Evolutionary conservation across 1,140 invertebrate species (phyloP), one percentile per base, ranked within the genome.

Genomic region (Lordiphosa clarofinis): DNA sequence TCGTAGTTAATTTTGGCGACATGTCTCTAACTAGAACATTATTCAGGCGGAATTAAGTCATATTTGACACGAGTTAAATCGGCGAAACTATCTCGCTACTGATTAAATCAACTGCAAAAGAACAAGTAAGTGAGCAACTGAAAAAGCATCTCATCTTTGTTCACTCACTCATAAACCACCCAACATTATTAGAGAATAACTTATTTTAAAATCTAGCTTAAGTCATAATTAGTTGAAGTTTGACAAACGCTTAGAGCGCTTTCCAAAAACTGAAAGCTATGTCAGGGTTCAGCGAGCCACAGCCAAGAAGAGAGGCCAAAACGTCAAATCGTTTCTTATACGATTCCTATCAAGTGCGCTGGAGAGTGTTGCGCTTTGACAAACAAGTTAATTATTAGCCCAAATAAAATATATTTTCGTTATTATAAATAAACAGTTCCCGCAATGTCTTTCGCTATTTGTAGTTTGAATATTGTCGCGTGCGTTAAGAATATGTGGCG

Each of bases 261-360:
- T 73, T 79, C 64, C 69, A 64, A 78, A 76, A 79, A 57, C 47
- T 11, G 64, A 82, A 81, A 81, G 76, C 69, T 68, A 28, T 44
- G 58, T 76, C 58, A 57, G 35, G 73, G 78, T 84, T 82, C 78
- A 84, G 78, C 74, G 31, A 61, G 48, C 68, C 54, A 39, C 39
- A 50, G 68, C 39, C 54, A 54, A 65, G 52, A 35, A 13, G 38
- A 19, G 31, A 46, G 50, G 7, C 28, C 42, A 35, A 67, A 62
- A 62, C 13, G 36, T 52, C 36, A 38, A 21, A 72, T 64, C 50
- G 64, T 82, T 84, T 78, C 56, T 66, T 66, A 78, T 84, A 67
- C 66, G 78, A 84, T 84, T 73, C 65, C 69, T 63, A 84, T 84
- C 78, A 63, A 84, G 48, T 65, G 71, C 35, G 53, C 48, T 12